Evolutionary conservation across 2,113 vertebrate genomes (phyloP).

Genomic region (Camelus bactrianus): DNA sequence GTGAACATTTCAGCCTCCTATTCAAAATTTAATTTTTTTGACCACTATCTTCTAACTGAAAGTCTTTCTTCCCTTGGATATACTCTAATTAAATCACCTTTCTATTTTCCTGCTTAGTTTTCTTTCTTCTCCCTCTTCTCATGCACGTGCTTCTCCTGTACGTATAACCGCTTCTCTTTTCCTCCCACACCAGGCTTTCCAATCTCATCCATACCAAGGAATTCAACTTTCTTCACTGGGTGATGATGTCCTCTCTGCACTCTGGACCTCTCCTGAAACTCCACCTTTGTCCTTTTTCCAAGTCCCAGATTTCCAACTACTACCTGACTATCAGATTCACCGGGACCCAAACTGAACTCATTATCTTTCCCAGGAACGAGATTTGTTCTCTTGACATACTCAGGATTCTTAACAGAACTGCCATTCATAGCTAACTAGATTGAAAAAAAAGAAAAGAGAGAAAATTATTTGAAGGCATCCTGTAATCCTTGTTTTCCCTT

Average conservation of each 20-base stretch:
- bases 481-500: background rate
- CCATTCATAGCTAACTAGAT: background rate
- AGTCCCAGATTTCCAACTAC: background rate
- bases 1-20: background rate
- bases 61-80: background rate
- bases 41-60: background rate
- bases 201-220: background rate
- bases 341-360: background rate
- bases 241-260: background rate
- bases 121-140: background rate
- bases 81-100: background rate
- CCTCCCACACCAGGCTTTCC: background rate
- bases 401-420: background rate
- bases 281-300: background rate
- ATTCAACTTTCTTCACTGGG: background rate
- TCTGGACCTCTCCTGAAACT: background rate
- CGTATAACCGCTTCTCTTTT: background rate
- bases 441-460: background rate
- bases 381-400: background rate
- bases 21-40: background rate
- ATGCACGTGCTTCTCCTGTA: background rate
- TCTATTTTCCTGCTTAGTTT: background rate
- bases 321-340: background rate
- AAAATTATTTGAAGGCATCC: background rate
- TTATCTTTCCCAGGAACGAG: background rate